phyloP scores from a whole-genome alignment of 2,888 invertebrate species.

The Girardia tigrina region DNA sequence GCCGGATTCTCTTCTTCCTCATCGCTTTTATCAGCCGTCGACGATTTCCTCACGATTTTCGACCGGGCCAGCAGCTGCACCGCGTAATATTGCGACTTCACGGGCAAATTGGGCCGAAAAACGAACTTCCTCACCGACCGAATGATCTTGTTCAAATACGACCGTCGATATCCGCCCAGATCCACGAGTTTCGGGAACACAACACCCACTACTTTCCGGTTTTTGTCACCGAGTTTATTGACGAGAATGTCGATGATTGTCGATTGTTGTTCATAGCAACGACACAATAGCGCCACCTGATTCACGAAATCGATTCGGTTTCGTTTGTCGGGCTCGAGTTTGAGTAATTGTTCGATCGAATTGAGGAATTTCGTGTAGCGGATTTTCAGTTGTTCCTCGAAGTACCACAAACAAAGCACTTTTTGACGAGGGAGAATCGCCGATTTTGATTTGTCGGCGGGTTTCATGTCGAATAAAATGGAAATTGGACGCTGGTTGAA shows the following conservation, averaged over 20 bases:
- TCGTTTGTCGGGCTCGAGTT: neutral
- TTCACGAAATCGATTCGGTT: neutral
- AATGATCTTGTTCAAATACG: neutral
- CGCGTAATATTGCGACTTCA: neutral
- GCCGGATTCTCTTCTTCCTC: neutral
- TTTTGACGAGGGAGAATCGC: neutral
- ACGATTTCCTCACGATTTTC: neutral
- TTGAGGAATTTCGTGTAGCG: neutral
- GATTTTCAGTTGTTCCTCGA: neutral
- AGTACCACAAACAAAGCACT: neutral
- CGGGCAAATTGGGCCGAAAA: neutral
- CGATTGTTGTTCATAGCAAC: neutral
- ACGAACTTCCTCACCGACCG: neutral
- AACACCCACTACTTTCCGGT: neutral
- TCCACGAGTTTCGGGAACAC: neutral
- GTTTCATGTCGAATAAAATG: neutral
- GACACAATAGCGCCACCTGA: neutral
- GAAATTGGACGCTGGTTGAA: neutral
- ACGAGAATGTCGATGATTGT: neutral
- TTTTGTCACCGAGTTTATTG: neutral
- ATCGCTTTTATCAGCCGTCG: neutral
- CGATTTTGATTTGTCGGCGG: neutral
- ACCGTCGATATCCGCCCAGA: neutral
- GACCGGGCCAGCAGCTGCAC: neutral
- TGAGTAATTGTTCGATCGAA: neutral